phyloP scores from a whole-genome alignment of 2,113 vertebrate species.

The Cyprinodon tularosa region DNA sequence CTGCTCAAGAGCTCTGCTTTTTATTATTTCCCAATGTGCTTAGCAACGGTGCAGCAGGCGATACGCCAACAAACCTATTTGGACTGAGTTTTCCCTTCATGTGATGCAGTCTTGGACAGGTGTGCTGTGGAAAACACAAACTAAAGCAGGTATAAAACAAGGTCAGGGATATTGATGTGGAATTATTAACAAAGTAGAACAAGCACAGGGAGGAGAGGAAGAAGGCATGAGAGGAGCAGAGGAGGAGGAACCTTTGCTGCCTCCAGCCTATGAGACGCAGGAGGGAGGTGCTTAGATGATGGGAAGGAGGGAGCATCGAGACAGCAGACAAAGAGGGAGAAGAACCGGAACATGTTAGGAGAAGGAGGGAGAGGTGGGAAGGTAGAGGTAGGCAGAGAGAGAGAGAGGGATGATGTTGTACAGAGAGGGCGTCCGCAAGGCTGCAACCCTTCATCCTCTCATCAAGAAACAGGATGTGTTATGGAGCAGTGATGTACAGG shows the following conservation, averaged over 20 bases:
- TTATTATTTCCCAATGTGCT: slow-evolving; percentile 42
- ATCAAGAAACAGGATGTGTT: slow-evolving; percentile 14
- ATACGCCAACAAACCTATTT: slow-evolving; percentile 52
- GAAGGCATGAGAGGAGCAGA: slow-evolving; percentile 30
- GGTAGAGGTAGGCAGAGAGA: slow-evolving; percentile 57
- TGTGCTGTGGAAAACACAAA: slow-evolving; percentile 49
- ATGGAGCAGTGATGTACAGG: slow-evolving; percentile 36
- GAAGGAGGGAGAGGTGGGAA: slow-evolving; percentile 52
- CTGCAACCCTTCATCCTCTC: slow-evolving; percentile 46
- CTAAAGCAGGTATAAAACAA: slow-evolving; percentile 56
- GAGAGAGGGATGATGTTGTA: slow-evolving; percentile 70
- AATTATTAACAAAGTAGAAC: slow-evolving; percentile 66
- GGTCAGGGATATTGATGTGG: slow-evolving; percentile 63
- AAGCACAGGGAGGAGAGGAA: slow-evolving; percentile 49
- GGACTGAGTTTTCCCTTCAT: slow-evolving; percentile 53
- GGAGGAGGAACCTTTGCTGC: slow-evolving; percentile 20
- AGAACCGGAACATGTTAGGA: slow-evolving; percentile 48
- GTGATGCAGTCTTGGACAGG: slow-evolving; percentile 12
- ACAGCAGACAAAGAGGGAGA: slow-evolving; percentile 64
- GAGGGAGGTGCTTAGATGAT: slow-evolving; percentile 53
- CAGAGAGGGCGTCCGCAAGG: slow-evolving; percentile 68
- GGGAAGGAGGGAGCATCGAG: slow-evolving; percentile 62
- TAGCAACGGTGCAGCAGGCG: slow-evolving; percentile 59
- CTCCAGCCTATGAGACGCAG: slow-evolving; percentile 58
- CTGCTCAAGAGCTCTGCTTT: neutral